These are phyloP conservation scores for Drosophila subquinaria DNA, from an alignment of 2,888 invertebrate species.

Conservation along the genomic window DNA sequence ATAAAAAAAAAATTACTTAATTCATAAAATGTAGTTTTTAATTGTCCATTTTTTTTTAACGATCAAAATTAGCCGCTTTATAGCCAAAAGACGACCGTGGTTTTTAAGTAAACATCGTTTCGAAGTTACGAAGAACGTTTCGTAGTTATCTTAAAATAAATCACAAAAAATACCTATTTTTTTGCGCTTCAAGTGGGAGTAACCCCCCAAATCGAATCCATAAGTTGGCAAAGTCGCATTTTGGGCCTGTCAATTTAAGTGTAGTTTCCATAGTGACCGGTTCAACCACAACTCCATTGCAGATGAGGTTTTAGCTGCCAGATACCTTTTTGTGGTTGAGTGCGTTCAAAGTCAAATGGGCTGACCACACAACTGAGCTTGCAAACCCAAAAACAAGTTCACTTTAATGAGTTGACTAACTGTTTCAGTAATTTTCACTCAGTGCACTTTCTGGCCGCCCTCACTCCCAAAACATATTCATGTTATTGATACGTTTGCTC, in stretches of 20 bases:
- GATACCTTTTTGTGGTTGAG: constrained; percentile 47
- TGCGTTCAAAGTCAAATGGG: constrained; percentile 57
- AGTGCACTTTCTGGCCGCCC: constrained; percentile 6
- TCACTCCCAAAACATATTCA: constrained; percentile 1
- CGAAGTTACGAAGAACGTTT: too few species aligned
- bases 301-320: constrained; percentile 27
- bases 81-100: too few species aligned
- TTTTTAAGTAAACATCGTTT: too few species aligned
- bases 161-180: too few species aligned
- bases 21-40: too few species aligned
- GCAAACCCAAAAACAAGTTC: constrained; percentile 48
- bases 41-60: too few species aligned
- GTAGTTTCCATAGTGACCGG: neutral
- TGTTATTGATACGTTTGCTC: constrained; percentile 70
- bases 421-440: constrained; percentile 44
- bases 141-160: too few species aligned
- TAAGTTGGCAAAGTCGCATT: constrained; percentile 24
- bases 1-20: too few species aligned
- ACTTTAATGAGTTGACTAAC: constrained; percentile 52
- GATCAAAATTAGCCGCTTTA: too few species aligned
- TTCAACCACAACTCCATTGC: constrained; percentile 37
- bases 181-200: too few species aligned
- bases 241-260: constrained; percentile 26
- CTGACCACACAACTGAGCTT: constrained; percentile 50
- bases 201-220: neutral